Base-by-base conservation (phyloP, 2,797 vertebrate species). In the Sebastiscus tertius region DNA sequence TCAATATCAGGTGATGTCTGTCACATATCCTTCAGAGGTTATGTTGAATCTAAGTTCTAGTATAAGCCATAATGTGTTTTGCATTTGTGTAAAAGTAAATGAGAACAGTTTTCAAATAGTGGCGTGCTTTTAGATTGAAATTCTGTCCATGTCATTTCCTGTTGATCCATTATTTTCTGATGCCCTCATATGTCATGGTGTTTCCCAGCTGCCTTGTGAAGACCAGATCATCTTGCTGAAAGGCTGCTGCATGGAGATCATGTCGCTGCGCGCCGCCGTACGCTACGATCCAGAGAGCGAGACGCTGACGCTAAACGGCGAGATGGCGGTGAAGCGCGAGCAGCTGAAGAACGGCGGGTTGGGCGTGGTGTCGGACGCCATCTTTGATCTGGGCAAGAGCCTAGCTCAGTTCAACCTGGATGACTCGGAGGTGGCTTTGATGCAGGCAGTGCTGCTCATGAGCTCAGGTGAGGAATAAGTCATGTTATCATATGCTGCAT, bases 191-290 rank as follows among this genome's bases (percentile, higher is more conserved):
- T 66, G 54, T 58, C 16, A 0, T 2, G 18, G 13, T 59, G 20
- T 65, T 71, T 49, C 54, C 13, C 92, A 98, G 97, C 96, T 98
- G 95, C 97, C 97, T 92, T 98, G 97, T 66, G 96, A 98, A 93
- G 97, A 98, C 93, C 97, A 98, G 96, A 97, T 98, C 95, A 98
- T 98, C 96, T 93, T 98, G 92, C 92, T 98, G 93, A 98, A 98
- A 86, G 97, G 97, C 85, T 98, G 97, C 96, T 98, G 97, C 94
- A 98, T 98, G 97, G 97, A 98, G 96, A 98, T 98, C 94, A 98
- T 98, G 97, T 98, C 97, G 2, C 95, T 98, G 87, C 96, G 97
- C 42, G 97, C 97, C 0, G 97, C 97, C 1, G 97, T 98, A 34
- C 97, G 97, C 93, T 98, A 98, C 58, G 97, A 98, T 77, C 97